Evolutionary conservation across 2,797 vertebrate species (phyloP).

Genomic region (Lerista edwardsae): DNA sequence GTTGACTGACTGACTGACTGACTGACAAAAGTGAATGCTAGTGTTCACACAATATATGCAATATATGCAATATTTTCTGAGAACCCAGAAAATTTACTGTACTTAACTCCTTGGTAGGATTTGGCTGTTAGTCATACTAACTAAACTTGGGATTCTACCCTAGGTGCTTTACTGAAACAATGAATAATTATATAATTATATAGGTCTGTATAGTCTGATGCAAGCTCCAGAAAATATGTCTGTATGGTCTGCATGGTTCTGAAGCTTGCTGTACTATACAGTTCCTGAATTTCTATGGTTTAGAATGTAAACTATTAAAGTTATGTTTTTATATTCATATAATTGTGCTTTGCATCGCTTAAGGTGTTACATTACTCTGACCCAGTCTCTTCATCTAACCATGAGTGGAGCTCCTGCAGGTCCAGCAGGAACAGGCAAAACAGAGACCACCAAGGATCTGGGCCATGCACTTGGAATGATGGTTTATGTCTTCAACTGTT

Average conservation of each 20-base stretch:
- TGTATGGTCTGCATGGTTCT: background rate
- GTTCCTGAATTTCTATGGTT: background rate
- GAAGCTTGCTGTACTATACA: background rate
- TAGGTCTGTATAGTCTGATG: too few species aligned
- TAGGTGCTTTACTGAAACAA: background rate
- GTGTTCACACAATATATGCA: too few species aligned
- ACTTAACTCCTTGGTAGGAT: too few species aligned
- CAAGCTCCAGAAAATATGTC: too few species aligned
- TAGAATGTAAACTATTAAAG: background rate
- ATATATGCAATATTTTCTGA: too few species aligned
- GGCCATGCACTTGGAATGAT: constrained; percentile 85
- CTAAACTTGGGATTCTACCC: too few species aligned
- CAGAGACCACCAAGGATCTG: constrained; percentile 88
- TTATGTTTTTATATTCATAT: constrained; percentile 1
- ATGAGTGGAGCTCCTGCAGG: constrained; percentile 85
- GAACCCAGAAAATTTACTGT: too few species aligned
- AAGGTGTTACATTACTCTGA: constrained; percentile 86
- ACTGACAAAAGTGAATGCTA: too few species aligned
- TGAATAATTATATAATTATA: background rate
- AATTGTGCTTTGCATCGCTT: constrained; percentile 3
- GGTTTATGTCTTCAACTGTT: constrained; percentile 90
- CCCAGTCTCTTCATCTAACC: constrained; percentile 85
- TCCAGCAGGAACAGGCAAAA: constrained; percentile 86
- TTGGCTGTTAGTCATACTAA: too few species aligned
- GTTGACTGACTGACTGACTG: too few species aligned